Evolutionary conservation across 2,113 vertebrate species (phyloP).

Genomic region (Psilopsiagon aymara): DNA sequence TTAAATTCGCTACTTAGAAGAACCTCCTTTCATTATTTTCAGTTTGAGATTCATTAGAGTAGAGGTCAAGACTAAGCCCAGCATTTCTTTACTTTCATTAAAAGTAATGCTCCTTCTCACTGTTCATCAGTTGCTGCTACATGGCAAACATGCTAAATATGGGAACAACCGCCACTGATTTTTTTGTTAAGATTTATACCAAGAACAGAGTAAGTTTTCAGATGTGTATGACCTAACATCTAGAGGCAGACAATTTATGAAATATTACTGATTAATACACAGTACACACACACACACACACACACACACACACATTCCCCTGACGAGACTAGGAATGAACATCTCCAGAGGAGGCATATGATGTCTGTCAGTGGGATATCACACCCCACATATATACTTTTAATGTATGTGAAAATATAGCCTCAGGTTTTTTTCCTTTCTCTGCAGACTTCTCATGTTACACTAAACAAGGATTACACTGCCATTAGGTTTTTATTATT

Average conservation of each 20-base stretch:
- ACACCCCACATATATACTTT: neutral
- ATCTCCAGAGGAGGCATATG: slow-evolving; percentile 13
- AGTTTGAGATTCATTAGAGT: neutral
- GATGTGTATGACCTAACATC: neutral
- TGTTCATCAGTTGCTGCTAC: neutral
- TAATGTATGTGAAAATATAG: slow-evolving; percentile 33
- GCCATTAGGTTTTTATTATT: neutral
- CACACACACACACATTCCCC: neutral
- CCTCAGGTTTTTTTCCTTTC: neutral
- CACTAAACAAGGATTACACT: neutral
- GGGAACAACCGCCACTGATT: neutral
- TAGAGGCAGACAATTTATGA: neutral
- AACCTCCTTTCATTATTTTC: neutral
- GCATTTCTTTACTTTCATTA: neutral
- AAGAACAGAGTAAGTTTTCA: neutral
- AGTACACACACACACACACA: neutral
- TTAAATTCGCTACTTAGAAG: neutral
- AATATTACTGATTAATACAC: neutral
- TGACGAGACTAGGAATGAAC: slow-evolving; percentile 33
- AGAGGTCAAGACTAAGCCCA: neutral
- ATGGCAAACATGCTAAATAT: neutral
- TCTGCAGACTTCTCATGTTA: neutral
- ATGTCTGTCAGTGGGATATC: slow-evolving; percentile 19
- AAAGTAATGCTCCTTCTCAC: neutral
- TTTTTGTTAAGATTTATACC: neutral